Percentiles rank a stretch among this genome's conserved stretches.
These are phyloP conservation scores for Poecilia velifera DNA, from an alignment of 2,797 vertebrate species.

Conservation along the genomic window DNA sequence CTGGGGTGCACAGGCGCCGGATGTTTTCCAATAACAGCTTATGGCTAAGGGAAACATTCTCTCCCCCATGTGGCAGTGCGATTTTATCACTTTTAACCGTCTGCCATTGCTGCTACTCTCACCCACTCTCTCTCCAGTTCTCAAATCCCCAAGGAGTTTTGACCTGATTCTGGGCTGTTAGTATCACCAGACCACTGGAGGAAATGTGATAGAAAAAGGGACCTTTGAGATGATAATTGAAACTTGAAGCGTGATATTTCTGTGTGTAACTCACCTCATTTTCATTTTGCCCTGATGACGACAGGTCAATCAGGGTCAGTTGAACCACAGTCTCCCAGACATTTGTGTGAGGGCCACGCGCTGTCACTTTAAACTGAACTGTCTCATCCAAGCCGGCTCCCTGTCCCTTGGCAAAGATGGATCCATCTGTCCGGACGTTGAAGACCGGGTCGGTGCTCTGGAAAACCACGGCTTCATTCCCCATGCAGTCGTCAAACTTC, in stretches of 20 bases:
- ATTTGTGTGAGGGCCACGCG: constrained; percentile 76
- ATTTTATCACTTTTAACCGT: constrained; percentile 72
- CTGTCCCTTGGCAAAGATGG: constrained; percentile 81
- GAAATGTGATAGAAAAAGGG: constrained; percentile 42
- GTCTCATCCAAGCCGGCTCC: constrained; percentile 81
- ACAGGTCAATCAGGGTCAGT: constrained; percentile 80
- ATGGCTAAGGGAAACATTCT: constrained; percentile 62
- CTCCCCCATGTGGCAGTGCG: constrained; percentile 62
- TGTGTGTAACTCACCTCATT: constrained; percentile 71
- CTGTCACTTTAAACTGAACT: constrained; percentile 86
- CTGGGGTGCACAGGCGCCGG: constrained; percentile 55
- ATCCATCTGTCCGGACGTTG: constrained; percentile 86
- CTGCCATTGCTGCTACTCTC: constrained; percentile 50
- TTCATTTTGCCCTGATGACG: constrained; percentile 57
- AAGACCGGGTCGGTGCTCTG: constrained; percentile 88
- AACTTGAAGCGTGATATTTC: constrained; percentile 53
- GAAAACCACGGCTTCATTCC: constrained; percentile 81
- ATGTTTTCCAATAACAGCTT: constrained; percentile 77
- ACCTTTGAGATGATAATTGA: constrained; percentile 54
- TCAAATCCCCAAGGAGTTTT: constrained; percentile 60
- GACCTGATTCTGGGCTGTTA: constrained; percentile 68
- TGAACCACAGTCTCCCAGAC: constrained; percentile 86
- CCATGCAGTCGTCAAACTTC: constrained; percentile 88
- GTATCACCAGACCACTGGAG: constrained; percentile 60
- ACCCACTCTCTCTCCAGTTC: constrained; percentile 30